Evolutionary conservation across 2,888 invertebrate genomes (phyloP).

Genomic region (Galeopsomyia nigrocyanea): DNA sequence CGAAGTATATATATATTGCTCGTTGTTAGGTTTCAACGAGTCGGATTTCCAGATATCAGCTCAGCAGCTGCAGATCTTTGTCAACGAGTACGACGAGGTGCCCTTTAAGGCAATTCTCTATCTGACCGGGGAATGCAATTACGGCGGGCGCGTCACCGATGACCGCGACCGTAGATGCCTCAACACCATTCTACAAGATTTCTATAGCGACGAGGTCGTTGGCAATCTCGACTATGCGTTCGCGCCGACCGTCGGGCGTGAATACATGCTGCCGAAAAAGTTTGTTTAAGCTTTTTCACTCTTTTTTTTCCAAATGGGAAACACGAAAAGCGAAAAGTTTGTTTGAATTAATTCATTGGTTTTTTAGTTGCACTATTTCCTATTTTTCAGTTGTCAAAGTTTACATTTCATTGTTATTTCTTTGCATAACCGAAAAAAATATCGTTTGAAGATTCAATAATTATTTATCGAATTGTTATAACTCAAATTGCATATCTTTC

Average conservation of each 20-base stretch:
- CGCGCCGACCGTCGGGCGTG: constrained; percentile 69
- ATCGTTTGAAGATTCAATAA: no score
- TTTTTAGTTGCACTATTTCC: no score
- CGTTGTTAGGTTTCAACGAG: constrained; percentile 78
- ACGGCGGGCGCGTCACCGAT: constrained; percentile 89
- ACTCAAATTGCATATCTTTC: no score
- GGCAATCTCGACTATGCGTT: constrained; percentile 77
- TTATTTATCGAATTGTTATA: no score
- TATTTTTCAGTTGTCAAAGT: no score
- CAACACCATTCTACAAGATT: constrained; percentile 81
- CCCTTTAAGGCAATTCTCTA: constrained; percentile 89
- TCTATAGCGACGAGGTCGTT: constrained; percentile 78
- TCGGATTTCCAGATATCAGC: constrained; percentile 88
- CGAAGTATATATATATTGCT: neutral
- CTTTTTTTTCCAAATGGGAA: neutral
- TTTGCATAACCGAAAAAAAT: no score
- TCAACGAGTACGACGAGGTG: constrained; percentile 83
- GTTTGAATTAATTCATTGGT: neutral
- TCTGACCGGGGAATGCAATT: constrained; percentile 92
- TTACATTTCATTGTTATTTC: no score
- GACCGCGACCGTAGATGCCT: constrained; percentile 87
- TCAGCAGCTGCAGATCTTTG: constrained; percentile 85
- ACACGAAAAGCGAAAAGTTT: neutral
- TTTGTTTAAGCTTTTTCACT: constrained; percentile 36
- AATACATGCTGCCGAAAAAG: constrained; percentile 79